These are phyloP conservation scores for Mesocricetus auratus DNA, from an alignment of 2,113 vertebrate genomes.

Conservation along the genomic window DNA sequence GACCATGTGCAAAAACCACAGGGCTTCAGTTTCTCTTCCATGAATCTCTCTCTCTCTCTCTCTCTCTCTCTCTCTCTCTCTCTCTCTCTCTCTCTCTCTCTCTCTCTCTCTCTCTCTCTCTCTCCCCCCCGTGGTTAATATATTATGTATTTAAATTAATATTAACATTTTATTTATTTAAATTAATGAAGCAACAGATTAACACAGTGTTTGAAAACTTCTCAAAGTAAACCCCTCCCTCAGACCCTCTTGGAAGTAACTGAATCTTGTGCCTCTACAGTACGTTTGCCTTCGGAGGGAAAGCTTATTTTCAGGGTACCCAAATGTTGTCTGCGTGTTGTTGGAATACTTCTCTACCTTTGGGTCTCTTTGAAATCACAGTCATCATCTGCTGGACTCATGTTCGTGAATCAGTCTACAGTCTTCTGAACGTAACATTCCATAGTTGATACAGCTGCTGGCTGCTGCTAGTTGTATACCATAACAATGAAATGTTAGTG, in stretches of 20 bases:
- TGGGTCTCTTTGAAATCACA: background rate
- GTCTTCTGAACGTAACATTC: background rate
- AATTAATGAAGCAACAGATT: background rate
- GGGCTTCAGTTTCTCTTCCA: background rate
- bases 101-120: no score
- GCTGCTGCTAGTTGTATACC: background rate
- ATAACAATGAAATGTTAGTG: background rate
- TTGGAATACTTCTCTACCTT: background rate
- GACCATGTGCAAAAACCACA: background rate
- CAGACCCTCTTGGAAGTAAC: background rate
- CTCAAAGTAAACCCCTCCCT: background rate
- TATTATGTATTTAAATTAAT: background rate
- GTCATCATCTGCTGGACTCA: background rate
- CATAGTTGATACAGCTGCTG: background rate
- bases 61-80: no score
- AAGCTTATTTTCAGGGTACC: background rate
- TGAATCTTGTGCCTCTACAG: background rate
- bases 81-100: no score
- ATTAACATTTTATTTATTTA: background rate
- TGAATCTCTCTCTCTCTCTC: no score
- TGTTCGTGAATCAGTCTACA: background rate
- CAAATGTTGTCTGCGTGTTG: background rate
- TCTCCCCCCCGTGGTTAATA: no score
- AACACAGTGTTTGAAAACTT: background rate
- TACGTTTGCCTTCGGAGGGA: background rate